phyloP scores from a whole-genome alignment of 2,113 vertebrate genomes.

The Saccopteryx bilineata region DNA sequence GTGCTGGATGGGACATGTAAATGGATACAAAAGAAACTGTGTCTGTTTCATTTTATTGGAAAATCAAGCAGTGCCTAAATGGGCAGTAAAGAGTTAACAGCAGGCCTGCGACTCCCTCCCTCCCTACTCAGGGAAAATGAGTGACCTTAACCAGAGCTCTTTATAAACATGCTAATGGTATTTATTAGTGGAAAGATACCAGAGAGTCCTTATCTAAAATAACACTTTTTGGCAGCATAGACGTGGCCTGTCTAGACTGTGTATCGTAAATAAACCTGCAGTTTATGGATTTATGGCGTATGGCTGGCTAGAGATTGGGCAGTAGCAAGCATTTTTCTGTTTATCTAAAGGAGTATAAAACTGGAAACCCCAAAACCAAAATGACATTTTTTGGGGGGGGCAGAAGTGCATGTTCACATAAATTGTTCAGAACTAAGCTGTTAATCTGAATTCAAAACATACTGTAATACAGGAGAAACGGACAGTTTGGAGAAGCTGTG shows the following conservation, averaged over 20 bases:
- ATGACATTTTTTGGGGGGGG: neutral
- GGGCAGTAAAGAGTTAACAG: neutral
- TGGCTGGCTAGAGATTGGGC: conserved; percentile 11
- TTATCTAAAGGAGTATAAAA: conserved; percentile 49
- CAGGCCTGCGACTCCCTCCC: neutral
- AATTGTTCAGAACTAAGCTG: conserved; percentile 59
- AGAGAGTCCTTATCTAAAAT: conserved; percentile 65
- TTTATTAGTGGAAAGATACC: conserved; percentile 66
- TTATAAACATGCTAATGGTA: conserved; percentile 53
- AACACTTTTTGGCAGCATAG: conserved; percentile 46
- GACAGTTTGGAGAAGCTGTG: neutral
- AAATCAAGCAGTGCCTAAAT: neutral
- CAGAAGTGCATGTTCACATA: neutral
- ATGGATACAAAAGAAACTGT: neutral
- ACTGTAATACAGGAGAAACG: neutral
- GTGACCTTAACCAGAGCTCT: conserved; percentile 43
- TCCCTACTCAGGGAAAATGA: neutral
- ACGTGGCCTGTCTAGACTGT: conserved; percentile 65
- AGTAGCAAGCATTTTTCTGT: conserved; percentile 54
- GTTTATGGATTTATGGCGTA: conserved; percentile 58
- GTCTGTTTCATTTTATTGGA: conserved; percentile 27
- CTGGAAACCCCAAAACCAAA: conserved; percentile 31
- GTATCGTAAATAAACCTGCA: conserved; percentile 61
- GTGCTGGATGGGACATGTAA: neutral
- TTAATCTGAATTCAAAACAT: conserved; percentile 48